Evolutionary conservation across 2,888 invertebrate species (phyloP), one percentile per base, ranked within the genome.

Genomic region (Agrochola lychnidis): DNA sequence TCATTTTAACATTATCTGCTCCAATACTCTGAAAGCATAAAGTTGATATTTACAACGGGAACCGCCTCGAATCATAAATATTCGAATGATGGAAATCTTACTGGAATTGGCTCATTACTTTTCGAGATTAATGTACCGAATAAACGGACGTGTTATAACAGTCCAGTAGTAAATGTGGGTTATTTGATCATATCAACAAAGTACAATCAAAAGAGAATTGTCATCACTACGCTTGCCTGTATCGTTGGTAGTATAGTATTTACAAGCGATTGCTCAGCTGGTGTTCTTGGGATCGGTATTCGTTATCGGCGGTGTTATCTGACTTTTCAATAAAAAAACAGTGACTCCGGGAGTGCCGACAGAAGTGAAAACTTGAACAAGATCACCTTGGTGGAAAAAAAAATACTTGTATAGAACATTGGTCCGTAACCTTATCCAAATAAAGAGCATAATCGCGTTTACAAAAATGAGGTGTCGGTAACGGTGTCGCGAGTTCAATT

Each of bases 41-140:
- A 78, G 42, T 76, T 75, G 78, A 83, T 74, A 86, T 86, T 86
- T 73, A 81, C 56, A 79, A 56, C 77, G 53, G 51, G 57, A 70
- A 77, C 71, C 53, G 71, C 61, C n/a, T 25, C 63, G 67, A 73
- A 72, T 61, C 69, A 70, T 87, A 78, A 87, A 84, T 81, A 81
- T 57, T 76, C 61, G 70, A 61, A 74, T 66, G n/a, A 59, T 70
- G 69, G n/a, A 75, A 84, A 75, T 77, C 59, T 74, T 74, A 63
- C 73, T 57, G 70, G 68, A 68, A 76, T 71, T 76, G 67, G 70
- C 64, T 71, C 68, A 81, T 77, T 78, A 74, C n/a, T 75, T 73
- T 78, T 48, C 19, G 53, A 81, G 67, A 84, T 70, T 53, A 71
- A 69, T 64, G 57, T 63, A 56, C 51, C 36, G 56, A 36, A 25